Base-by-base conservation (phyloP, 2,888 invertebrate genomes). In the Macaria notata region DNA sequence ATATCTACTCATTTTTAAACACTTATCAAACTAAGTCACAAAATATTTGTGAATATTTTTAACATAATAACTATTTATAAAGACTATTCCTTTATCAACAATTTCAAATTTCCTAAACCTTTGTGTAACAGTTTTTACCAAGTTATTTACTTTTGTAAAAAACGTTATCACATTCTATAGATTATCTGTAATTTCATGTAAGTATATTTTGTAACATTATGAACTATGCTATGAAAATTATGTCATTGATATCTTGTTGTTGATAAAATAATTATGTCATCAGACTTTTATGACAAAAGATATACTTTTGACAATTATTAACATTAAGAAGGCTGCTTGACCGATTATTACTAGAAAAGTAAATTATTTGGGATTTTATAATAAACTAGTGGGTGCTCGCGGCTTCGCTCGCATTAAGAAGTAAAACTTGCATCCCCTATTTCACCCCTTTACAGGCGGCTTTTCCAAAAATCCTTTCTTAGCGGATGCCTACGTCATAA, bases 1-100 rank as follows among this genome's bases (percentile, higher is more conserved):
- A 46, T 61, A 59, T 45, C 62, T 50, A 54, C 66, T 65, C 78
- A 78, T 77, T 69, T 68, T 61, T 9, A 9, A 46, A 43, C 53
- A 56, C 61, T 59, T 50, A 49, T 29, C 54, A 46, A 53, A 55
- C 53, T 46, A 56, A 60, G 56, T 9, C 50, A 59, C 61, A 61
- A 69, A 62, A 62, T 52, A 66, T 57, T 62, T 60, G 47, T 53
- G 49, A 56, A 19, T 30, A 41, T 33, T 55, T 48, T 2, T 50
- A 33, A 44, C 31, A 29, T 19, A 54, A 44, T 49, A 46, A 58
- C 43, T 50, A 50, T 52, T 46, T 67, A 67, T 67, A 67, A 64
- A 62, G 52, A 60, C 49, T 31, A 19, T 30, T 38, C 29, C 39
- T 19, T 63, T 63, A 64, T 67, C 65, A 38, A 19, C 43, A 3